Conservation (phyloP, 1,140 invertebrate genomes). For the Drosophila tristis region DNA sequence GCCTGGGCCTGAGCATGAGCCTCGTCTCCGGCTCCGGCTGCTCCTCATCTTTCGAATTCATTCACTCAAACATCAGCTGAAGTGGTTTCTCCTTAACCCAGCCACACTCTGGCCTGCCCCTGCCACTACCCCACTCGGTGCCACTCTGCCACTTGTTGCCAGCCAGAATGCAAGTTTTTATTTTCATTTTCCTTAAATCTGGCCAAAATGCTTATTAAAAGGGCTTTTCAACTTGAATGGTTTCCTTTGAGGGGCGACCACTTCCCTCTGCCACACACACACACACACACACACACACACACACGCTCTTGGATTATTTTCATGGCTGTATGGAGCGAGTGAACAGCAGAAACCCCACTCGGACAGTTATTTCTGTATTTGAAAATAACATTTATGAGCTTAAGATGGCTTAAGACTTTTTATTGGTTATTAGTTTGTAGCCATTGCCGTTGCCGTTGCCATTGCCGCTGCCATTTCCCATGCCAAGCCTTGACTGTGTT, state of each 20-base stretch:
- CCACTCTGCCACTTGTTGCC: conserved; percentile 58
- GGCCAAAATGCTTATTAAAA: conserved; percentile 77
- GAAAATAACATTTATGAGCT: conserved; percentile 79
- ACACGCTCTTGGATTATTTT: conserved; percentile 25
- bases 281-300: conserved; percentile 1
- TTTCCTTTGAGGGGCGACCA: conserved; percentile 50
- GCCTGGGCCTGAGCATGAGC: too few relatives aligned
- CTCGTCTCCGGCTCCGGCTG: conserved; percentile 35
- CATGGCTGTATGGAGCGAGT: conserved; percentile 3
- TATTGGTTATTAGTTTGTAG: conserved; percentile 80
- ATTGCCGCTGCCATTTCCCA: not conserved
- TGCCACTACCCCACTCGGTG: conserved; percentile 1
- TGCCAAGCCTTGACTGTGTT: conserved; percentile 14
- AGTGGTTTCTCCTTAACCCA: conserved; percentile 56
- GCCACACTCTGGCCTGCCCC: conserved; percentile 13
- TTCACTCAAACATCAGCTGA: conserved; percentile 75
- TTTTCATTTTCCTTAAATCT: conserved; percentile 30
- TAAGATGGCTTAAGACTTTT: conserved; percentile 76
- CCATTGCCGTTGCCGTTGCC: conserved; percentile 21
- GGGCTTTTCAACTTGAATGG: conserved; percentile 78
- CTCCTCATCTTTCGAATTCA: conserved; percentile 73
- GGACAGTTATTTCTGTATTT: conserved; percentile 57
- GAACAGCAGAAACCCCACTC: conserved; percentile 7
- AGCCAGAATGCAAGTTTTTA: conserved; percentile 22
- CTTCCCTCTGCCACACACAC: conserved; percentile 15